Conservation (phyloP, 2,797 vertebrate species). For the Oreochromis mossambicus region DNA sequence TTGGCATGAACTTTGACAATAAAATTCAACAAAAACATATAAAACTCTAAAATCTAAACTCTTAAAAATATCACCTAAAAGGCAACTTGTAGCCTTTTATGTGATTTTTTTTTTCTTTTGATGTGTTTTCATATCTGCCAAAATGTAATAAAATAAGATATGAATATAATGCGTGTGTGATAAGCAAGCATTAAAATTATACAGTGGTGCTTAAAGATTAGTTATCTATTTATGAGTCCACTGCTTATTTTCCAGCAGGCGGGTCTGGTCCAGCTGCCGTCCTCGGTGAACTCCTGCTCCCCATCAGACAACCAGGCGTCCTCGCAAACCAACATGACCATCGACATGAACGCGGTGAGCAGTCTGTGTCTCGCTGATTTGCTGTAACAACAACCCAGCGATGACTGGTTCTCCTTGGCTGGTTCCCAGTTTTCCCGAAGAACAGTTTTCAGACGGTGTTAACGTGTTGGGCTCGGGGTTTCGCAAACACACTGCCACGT, state of each 20-base stretch:
- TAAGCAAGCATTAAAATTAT: background rate
- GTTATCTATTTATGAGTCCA: background rate
- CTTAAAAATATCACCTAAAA: background rate
- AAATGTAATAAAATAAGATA: background rate
- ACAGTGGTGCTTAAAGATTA: background rate
- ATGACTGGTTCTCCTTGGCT: background rate
- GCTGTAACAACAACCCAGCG: background rate
- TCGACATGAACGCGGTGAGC: slow-evolving; percentile 87
- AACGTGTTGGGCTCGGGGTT: background rate
- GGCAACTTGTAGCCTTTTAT: background rate
- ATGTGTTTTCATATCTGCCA: background rate
- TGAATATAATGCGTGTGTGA: background rate
- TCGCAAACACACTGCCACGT: background rate
- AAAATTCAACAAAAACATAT: background rate
- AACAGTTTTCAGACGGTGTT: background rate
- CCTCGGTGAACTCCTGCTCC: slow-evolving; percentile 74
- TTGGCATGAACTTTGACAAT: background rate
- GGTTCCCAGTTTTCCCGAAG: background rate
- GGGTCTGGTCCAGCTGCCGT: slow-evolving; percentile 78
- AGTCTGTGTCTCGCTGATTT: too few relatives aligned
- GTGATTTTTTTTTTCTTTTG: background rate
- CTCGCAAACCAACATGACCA: slow-evolving; percentile 78
- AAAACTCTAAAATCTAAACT: background rate
- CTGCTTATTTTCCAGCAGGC: slow-evolving; percentile 31
- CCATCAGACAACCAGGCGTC: slow-evolving; percentile 78